Evolutionary conservation across 2,888 invertebrate species (phyloP).

Genomic region (Chirona hameri): DNA sequence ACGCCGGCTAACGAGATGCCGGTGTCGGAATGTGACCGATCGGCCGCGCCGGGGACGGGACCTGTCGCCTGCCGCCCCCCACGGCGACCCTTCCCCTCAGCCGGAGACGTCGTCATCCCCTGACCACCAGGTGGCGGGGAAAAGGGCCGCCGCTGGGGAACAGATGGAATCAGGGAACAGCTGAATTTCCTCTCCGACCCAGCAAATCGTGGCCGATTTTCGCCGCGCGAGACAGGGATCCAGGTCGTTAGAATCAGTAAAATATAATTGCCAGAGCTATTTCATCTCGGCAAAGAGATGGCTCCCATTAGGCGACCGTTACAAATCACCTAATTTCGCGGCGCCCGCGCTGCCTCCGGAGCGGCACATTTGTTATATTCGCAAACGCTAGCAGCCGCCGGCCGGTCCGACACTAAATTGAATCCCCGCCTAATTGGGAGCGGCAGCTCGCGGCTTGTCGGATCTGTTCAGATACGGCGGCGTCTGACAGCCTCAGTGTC

Average conservation of each 20-base stretch:
- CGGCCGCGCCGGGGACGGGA: not conserved
- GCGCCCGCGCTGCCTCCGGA: not conserved
- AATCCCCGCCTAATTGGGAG: constrained; percentile 8
- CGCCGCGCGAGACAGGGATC: not conserved
- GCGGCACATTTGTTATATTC: not conserved
- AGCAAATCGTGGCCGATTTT: not conserved
- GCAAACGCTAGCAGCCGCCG: not conserved
- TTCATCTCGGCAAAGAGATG: constrained; percentile 10
- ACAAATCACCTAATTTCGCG: constrained; percentile 9
- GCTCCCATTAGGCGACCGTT: not conserved
- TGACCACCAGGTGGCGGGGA: not conserved
- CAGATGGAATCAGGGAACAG: too few relatives aligned
- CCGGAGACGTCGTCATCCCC: not conserved
- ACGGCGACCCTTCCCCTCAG: not conserved
- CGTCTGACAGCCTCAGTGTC: not conserved
- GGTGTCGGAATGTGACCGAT: not conserved
- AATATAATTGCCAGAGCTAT: constrained; percentile 9
- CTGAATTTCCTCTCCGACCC: too few relatives aligned
- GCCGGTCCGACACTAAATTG: constrained; percentile 9
- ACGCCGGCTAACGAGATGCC: constrained; percentile 13
- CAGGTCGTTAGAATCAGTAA: not conserved
- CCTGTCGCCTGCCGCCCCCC: not conserved
- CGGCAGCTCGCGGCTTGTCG: not conserved
- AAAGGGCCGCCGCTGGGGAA: not conserved
- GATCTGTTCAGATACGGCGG: not conserved